Conservation (phyloP, 2,797 vertebrate genomes). For the Dromococcyx pavoninus region DNA sequence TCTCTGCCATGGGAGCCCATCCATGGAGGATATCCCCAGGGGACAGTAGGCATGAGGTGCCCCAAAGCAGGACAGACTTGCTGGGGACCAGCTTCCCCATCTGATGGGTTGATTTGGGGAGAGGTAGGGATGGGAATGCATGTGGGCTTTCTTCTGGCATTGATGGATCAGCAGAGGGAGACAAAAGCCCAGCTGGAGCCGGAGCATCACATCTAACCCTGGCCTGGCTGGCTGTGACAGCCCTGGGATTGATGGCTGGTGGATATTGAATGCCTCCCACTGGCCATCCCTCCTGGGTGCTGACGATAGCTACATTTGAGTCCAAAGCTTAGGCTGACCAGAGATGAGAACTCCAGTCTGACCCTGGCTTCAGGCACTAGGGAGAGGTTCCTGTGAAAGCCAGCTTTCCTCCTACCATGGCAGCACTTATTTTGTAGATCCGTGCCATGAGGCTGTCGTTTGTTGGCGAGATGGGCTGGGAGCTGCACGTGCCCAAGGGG, state of each 20-base stretch:
- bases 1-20: background rate
- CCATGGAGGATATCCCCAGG: background rate
- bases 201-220: background rate
- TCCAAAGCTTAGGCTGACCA: background rate
- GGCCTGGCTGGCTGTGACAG: background rate
- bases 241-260: rapidly evolving
- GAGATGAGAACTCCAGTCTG: background rate
- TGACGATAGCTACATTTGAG: rapidly evolving
- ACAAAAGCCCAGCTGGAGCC: background rate
- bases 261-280: background rate
- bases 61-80: background rate
- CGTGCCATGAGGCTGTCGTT: conserved; percentile 93
- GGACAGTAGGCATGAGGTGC: background rate
- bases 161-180: conserved; percentile 48
- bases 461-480: conserved; percentile 96
- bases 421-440: conserved; percentile 74
- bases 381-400: background rate
- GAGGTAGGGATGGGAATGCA: background rate
- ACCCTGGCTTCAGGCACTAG: background rate
- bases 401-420: rapidly evolving
- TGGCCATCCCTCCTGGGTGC: background rate
- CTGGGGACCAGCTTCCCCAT: background rate
- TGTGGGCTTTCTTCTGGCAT: background rate
- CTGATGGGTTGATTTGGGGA: background rate
- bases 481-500: conserved; percentile 87